Conservation (phyloP, 2,113 vertebrate genomes). For the Pardalotus punctatus region DNA sequence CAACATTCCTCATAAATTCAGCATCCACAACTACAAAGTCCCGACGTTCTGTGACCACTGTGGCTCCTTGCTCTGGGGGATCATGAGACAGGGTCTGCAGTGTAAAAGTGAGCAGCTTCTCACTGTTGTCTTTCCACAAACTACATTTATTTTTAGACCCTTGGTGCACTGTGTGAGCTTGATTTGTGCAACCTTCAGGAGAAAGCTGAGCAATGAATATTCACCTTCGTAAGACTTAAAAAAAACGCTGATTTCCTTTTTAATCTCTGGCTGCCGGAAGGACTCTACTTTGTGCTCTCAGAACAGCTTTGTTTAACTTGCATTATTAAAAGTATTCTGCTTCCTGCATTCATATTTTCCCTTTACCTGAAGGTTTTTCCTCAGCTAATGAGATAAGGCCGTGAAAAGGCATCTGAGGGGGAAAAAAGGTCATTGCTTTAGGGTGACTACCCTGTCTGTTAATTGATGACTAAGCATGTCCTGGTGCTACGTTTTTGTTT, state of each 20-base stretch:
- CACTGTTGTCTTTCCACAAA: not conserved
- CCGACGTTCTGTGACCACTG: slow-evolving; percentile 98
- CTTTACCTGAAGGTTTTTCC: not conserved
- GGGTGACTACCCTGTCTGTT: not conserved
- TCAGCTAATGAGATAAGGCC: not conserved
- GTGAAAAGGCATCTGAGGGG: not conserved
- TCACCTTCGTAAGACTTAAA: not conserved
- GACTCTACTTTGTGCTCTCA: not conserved
- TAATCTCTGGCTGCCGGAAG: not conserved
- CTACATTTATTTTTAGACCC: not conserved
- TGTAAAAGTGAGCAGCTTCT: slow-evolving; percentile 88
- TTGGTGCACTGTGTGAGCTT: not conserved
- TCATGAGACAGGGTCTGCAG: slow-evolving; percentile 92
- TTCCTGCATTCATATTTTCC: not conserved
- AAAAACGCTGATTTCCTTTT: not conserved
- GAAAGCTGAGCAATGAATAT: not conserved
- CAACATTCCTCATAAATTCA: slow-evolving; percentile 96
- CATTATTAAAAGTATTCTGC: not conserved
- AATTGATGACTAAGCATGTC: not conserved
- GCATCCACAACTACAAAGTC: slow-evolving; percentile 92
- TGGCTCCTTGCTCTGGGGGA: slow-evolving; percentile 93
- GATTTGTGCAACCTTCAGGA: not conserved
- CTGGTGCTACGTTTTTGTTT: not conserved
- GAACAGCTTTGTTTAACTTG: not conserved
- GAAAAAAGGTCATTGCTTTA: not conserved